These are phyloP conservation scores for Nymphalis io DNA, from an alignment of 1,140 invertebrate species.

Conservation along the genomic window DNA sequence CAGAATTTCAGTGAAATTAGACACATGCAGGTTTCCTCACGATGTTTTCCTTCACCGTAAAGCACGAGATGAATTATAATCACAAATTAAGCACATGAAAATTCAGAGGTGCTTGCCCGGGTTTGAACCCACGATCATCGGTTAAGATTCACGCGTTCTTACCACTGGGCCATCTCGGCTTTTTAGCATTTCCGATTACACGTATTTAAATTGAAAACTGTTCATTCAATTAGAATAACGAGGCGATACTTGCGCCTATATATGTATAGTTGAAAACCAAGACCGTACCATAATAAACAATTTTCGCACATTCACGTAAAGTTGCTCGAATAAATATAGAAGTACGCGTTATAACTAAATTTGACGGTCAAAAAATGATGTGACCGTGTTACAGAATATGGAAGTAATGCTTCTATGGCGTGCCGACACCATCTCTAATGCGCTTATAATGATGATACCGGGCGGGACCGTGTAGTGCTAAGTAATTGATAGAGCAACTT, in stretches of 20 bases:
- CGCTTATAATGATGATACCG: constrained; percentile 73
- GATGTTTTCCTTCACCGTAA: too few species aligned
- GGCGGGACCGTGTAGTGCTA: constrained; percentile 58
- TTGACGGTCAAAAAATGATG: constrained; percentile 69
- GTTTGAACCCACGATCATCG: too few species aligned
- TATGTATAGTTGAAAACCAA: constrained; percentile 25
- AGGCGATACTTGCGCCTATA: constrained; percentile 29
- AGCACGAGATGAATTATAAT: too few species aligned
- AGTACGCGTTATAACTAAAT: constrained; percentile 69
- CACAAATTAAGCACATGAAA: too few species aligned
- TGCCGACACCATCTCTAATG: constrained; percentile 74
- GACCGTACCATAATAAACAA: constrained; percentile 37
- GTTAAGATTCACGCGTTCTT: too few species aligned
- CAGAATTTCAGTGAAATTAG: too few species aligned
- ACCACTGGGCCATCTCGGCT: too few species aligned
- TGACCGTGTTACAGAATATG: constrained; percentile 73
- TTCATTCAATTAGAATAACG: constrained; percentile 56
- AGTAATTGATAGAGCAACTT: constrained; percentile 73
- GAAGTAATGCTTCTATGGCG: constrained; percentile 73
- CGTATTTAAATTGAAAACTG: constrained; percentile 67
- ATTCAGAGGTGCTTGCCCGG: too few species aligned
- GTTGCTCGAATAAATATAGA: constrained; percentile 50
- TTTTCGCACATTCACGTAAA: constrained; percentile 70
- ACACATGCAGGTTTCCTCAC: too few species aligned
- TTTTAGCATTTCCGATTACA: constrained; percentile 53